Percentiles rank a stretch among this genome's conserved stretches.
Conservation (phyloP, 64 coral and sea anemone genomes). For the Montipora capricornis region DNA sequence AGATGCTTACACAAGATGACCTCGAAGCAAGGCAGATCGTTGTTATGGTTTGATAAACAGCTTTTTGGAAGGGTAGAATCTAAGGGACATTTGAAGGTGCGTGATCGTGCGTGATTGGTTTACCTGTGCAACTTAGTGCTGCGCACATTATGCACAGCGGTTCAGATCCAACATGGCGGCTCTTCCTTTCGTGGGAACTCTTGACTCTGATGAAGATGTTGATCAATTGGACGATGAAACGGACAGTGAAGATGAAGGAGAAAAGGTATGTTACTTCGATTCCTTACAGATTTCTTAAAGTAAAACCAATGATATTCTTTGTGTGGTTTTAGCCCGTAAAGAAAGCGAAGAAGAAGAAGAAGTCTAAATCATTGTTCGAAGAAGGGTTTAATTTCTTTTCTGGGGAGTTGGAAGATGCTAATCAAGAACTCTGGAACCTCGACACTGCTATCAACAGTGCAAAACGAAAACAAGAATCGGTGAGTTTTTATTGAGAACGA, state of each 20-base stretch:
- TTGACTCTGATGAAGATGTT: slow-evolving; percentile 49
- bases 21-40: no score
- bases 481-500: background rate
- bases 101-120: background rate
- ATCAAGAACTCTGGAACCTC: slow-evolving; percentile 23
- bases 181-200: slow-evolving; percentile 39
- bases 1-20: no score
- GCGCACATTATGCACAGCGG: background rate
- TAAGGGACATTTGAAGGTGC: no score
- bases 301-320: background rate
- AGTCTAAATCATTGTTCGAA: background rate
- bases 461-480: slow-evolving; percentile 20
- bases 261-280: background rate
- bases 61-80: no score
- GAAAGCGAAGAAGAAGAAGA: slow-evolving; percentile 7
- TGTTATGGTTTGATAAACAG: no score
- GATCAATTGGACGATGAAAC: slow-evolving; percentile 38
- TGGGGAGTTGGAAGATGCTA: background rate
- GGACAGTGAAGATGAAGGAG: slow-evolving; percentile 19
- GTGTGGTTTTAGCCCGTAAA: background rate
- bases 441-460: slow-evolving; percentile 12
- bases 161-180: slow-evolving; percentile 34
- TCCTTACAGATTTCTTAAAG: background rate
- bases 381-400: slow-evolving; percentile 20
- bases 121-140: background rate